phyloP scores from a whole-genome alignment of 2,113 vertebrate species.

The Hydrochoerus hydrochaeris region DNA sequence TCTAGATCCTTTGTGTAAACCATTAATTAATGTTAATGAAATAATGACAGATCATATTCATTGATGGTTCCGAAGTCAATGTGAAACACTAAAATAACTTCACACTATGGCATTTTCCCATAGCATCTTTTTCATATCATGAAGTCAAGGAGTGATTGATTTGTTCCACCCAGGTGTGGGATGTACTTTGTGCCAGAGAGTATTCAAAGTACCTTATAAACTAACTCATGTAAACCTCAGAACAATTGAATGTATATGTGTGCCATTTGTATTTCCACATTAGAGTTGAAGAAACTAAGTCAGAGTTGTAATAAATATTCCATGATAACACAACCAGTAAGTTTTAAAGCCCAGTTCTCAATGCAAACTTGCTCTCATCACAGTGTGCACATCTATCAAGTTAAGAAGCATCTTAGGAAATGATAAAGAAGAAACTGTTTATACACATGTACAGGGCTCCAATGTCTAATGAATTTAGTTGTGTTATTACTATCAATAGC shows the following conservation, averaged over 20 bases:
- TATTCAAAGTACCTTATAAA: neutral
- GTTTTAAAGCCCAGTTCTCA: neutral
- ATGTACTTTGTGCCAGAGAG: neutral
- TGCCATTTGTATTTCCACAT: neutral
- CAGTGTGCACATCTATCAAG: neutral
- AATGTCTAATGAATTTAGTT: neutral
- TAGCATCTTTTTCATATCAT: neutral
- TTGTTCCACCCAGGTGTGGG: neutral
- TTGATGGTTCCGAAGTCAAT: neutral
- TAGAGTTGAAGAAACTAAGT: neutral
- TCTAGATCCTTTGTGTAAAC: neutral
- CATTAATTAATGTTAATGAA: neutral
- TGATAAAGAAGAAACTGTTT: neutral
- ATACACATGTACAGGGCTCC: neutral
- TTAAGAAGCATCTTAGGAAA: neutral
- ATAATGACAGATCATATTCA: neutral
- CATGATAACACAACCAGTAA: neutral
- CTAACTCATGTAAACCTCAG: neutral
- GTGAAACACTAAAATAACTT: neutral
- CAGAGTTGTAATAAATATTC: neutral
- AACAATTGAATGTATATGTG: neutral
- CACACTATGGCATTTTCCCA: neutral
- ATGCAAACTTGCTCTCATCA: neutral
- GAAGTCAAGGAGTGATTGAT: neutral
- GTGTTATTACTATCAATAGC: neutral